Evolutionary conservation across 1,140 invertebrate species (phyloP), one percentile per base, ranked within the genome.

Genomic region (Trissolcus basalis): DNA sequence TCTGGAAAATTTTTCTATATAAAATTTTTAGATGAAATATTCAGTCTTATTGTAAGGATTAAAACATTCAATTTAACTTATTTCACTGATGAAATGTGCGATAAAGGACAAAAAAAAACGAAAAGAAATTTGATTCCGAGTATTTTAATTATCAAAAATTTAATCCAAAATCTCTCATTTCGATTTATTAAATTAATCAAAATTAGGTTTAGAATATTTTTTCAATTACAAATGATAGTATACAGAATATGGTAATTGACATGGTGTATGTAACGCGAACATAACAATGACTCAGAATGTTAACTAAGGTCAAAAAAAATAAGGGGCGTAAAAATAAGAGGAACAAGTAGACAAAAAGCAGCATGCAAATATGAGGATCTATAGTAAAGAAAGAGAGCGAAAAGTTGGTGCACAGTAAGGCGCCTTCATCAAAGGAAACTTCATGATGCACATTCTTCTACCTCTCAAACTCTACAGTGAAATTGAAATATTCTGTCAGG

Each of bases 301-400:
- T 51, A 41, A 16, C 43, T 16, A 14, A 49, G 51, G 35, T 16
- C 35, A 63, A 61, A 39, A 56, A 56, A 56, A 14, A 47, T 6
- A 19, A 12, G 2, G 49, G 13, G 9, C 3, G 54, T 59, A 72
- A 72, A 72, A 64, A 53, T 64, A 41, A 27, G 54, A 39, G 39
- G 64, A 72, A 64, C 60, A 59, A 72, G 47, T 54, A 54, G 48
- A 48, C 50, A 65, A 59, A 64, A 72, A 64, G 54, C 35, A 4
- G 54, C 47, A 63, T 64, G 68, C 39, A 56, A 71, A 71, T 71
- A 53, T 45, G 51, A 56, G 41, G 50, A 39, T 39, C 48, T 36
- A 27, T 15, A 35, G 11, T 14, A 0, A 32, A 61, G 58, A 56
- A 12, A n/a, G 59, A 61, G 33, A 41, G 11, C 15, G 12, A 39